Evolutionary conservation across 2,797 vertebrate genomes (phyloP), one percentile per base, ranked within the genome.

Genomic region (Phaenicophaeus curvirostris): DNA sequence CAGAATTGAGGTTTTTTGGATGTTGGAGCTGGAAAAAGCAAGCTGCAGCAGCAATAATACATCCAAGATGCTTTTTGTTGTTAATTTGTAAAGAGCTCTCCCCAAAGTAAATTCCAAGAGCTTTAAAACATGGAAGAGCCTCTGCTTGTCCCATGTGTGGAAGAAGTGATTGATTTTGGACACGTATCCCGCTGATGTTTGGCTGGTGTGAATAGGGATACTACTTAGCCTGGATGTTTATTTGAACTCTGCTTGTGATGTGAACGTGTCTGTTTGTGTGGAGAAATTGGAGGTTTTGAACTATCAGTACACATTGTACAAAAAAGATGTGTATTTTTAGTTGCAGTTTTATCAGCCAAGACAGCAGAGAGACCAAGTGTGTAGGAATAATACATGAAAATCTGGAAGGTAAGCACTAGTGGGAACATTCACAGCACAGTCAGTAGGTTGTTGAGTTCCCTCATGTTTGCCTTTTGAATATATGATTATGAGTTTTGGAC

Each of bases 221-320:
- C 41, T 77, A 3, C 65, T 80, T 30, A 59, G 25, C 21, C 10
- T 28, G 54, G 23, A 14, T 50, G 21, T 69, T 83, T 13, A 4
- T 16, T 31, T 31, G 27, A 74, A 48, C 46, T 2, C 15, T 75
- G 2, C 25, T 87, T 62, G 19, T 37, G 24, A 19, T 75, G 87
- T 55, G 68, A 84, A 18, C 0, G 0, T 78, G 18, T 62, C 24
- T 76, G 39, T 14, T 2, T 21, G 25, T 9, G 9, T 33, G 81
- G 42, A 51, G 51, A 44, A 73, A 58, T 0, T 6, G 27, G 79
- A 86, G 33, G 1, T 44, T 75, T 74, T 59, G 73, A 59, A 13
- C 57, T 46, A 3, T 16, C 11, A 20, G 27, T 33, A 18, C 33
- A 28, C 8, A 6, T 30, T 15, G 27, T 51, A 46, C 13, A 48